Conservation (phyloP, 2,888 invertebrate species). For the Alentia gelatinosa region DNA sequence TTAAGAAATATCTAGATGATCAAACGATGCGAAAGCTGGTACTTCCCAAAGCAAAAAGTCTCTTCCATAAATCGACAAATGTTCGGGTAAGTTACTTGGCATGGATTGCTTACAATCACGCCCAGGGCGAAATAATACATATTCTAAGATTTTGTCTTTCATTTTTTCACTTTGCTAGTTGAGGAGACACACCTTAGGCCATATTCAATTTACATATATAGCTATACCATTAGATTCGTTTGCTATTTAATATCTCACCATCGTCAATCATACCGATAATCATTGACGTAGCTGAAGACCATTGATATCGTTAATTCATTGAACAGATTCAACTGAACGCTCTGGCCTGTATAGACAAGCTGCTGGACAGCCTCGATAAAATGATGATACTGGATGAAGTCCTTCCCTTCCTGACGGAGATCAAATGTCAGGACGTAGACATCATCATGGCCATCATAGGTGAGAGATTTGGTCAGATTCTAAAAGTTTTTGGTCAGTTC, state of each 20-base stretch:
- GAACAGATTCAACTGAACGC: conserved; percentile 80
- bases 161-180: too few species aligned
- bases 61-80: conserved; percentile 83
- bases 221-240: not conserved
- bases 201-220: too few species aligned
- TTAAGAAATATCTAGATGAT: conserved; percentile 92
- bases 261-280: too few species aligned
- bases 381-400: conserved; percentile 94
- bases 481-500: too few species aligned
- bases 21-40: conserved; percentile 89
- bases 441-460: conserved; percentile 94
- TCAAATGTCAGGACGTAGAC: conserved; percentile 90
- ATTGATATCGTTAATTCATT: too few species aligned
- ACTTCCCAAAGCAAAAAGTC: conserved; percentile 89
- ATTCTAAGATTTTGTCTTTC: too few species aligned
- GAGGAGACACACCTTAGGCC: too few species aligned
- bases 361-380: conserved; percentile 91
- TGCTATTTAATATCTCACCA: too few species aligned
- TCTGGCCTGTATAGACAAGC: conserved; percentile 85
- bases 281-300: too few species aligned
- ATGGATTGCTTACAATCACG: too few species aligned
- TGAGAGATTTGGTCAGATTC: too few species aligned
- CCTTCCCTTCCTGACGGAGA: conserved; percentile 92
- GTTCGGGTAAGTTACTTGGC: conserved; percentile 49
- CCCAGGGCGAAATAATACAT: too few species aligned